Evolutionary conservation across 2,113 vertebrate species (phyloP).

Genomic region (Nibea albiflora): DNA sequence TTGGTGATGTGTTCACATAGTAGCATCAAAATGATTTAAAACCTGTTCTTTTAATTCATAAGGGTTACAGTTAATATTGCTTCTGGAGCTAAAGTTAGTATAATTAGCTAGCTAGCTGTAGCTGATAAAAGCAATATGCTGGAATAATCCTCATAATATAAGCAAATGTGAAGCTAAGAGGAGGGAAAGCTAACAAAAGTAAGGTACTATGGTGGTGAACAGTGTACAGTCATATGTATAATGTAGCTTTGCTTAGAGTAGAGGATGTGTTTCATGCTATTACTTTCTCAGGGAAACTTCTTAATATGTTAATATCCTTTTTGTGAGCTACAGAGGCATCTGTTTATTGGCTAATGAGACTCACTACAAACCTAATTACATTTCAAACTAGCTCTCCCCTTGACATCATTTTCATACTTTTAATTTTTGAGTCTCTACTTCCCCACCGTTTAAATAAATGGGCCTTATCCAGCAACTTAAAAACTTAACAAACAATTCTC

Average conservation of each 20-base stretch:
- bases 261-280: neutral
- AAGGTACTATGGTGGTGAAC: too few relatives aligned
- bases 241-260: neutral
- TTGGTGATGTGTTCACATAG: too few relatives aligned
- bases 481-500: neutral
- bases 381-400: slow-evolving; percentile 16
- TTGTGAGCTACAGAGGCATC: slow-evolving; percentile 22
- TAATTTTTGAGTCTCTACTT: slow-evolving; percentile 4
- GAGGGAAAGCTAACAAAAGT: too few relatives aligned
- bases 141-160: too few relatives aligned
- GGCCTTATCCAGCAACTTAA: neutral
- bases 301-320: slow-evolving; percentile 46
- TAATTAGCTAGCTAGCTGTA: too few relatives aligned
- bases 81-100: too few relatives aligned
- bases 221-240: neutral
- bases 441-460: slow-evolving; percentile 9
- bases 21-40: too few relatives aligned
- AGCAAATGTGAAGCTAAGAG: too few relatives aligned
- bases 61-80: too few relatives aligned
- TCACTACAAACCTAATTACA: slow-evolving; percentile 38
- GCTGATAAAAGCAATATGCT: too few relatives aligned
- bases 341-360: slow-evolving; percentile 69
- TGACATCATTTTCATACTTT: slow-evolving; percentile 8
- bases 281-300: neutral
- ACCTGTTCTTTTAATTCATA: too few relatives aligned